These are phyloP conservation scores for Calyptommatus sinebrachiatus DNA, from an alignment of 2,113 vertebrate genomes.

Conservation along the genomic window DNA sequence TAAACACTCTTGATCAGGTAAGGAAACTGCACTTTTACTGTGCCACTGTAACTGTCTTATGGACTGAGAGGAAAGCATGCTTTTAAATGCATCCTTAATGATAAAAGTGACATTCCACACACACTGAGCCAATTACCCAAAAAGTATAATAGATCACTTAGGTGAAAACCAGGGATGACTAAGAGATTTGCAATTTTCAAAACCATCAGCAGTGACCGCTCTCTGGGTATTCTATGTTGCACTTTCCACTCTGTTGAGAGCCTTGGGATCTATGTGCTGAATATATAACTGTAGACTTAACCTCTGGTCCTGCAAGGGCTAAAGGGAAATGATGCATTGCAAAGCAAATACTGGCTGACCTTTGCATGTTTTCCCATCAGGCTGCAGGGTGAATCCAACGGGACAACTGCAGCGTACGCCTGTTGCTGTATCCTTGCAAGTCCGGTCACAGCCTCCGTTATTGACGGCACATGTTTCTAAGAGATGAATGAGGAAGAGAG, in stretches of 20 bases:
- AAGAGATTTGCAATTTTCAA: not conserved
- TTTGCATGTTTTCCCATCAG: constrained; percentile 98
- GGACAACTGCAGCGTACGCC: constrained; percentile 97
- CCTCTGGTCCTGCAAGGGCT: constrained; percentile 34
- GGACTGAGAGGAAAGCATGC: no score
- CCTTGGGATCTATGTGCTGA: constrained; percentile 30
- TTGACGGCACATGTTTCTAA: constrained; percentile 97
- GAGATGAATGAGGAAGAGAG: constrained; percentile 60
- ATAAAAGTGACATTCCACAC: not conserved
- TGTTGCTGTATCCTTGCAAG: constrained; percentile 95
- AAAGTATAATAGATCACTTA: not conserved
- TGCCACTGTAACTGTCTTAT: no score
- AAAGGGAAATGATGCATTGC: constrained; percentile 62
- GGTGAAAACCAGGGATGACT: not conserved
- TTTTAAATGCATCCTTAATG: not conserved
- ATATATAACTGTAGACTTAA: constrained; percentile 58
- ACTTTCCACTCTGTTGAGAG: not conserved
- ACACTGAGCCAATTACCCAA: not conserved
- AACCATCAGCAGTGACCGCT: not conserved
- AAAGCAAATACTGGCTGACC: constrained; percentile 81
- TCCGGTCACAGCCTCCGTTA: constrained; percentile 95
- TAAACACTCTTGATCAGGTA: no score
- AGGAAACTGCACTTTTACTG: no score
- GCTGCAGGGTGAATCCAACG: constrained; percentile 93
- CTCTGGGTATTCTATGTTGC: not conserved